A percentile compares a stretch with the other conserved stretches of the same genome.
These are phyloP conservation scores for Caenorhabditis sulstoni DNA, from an alignment of 2,888 invertebrate genomes.

Conservation along the genomic window DNA sequence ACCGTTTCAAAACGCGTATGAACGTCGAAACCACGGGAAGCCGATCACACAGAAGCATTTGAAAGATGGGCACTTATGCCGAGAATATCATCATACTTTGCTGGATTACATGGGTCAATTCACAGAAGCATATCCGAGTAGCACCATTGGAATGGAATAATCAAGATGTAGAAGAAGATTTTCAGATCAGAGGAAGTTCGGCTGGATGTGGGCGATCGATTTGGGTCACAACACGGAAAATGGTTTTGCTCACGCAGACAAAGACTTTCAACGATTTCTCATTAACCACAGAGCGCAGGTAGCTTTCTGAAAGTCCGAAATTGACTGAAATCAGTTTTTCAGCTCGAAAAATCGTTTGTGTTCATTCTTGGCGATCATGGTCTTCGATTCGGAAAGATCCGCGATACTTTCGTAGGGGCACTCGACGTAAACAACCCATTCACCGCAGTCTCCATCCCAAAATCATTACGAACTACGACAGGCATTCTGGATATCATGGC, in stretches of 20 bases:
- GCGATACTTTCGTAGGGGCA: conserved; percentile 61
- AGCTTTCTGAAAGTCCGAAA: not conserved
- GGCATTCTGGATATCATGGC: conserved; percentile 46
- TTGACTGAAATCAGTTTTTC: conserved; percentile 9
- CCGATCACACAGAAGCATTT: conserved; percentile 53
- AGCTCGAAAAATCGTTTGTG: conserved; percentile 69
- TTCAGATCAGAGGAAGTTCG: conserved; percentile 65
- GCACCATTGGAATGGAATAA: no score
- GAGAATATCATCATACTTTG: conserved; percentile 62
- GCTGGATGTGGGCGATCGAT: conserved; percentile 67
- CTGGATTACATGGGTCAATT: conserved; percentile 68
- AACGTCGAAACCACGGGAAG: conserved; percentile 32
- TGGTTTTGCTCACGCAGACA: conserved; percentile 66
- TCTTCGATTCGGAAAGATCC: conserved; percentile 63
- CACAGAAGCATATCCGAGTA: conserved; percentile 63
- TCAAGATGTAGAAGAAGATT: no score
- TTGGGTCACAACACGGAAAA: conserved; percentile 68
- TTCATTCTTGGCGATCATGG: conserved; percentile 73
- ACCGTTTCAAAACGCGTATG: conserved; percentile 65
- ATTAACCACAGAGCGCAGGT: conserved; percentile 43
- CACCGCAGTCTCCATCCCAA: conserved; percentile 64
- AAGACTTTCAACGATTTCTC: conserved; percentile 66
- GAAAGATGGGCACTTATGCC: conserved; percentile 50
- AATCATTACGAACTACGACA: conserved; percentile 52
- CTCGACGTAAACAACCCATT: conserved; percentile 70